phyloP scores from a whole-genome alignment of 2,888 invertebrate genomes.

The Miltochrista miniata region DNA sequence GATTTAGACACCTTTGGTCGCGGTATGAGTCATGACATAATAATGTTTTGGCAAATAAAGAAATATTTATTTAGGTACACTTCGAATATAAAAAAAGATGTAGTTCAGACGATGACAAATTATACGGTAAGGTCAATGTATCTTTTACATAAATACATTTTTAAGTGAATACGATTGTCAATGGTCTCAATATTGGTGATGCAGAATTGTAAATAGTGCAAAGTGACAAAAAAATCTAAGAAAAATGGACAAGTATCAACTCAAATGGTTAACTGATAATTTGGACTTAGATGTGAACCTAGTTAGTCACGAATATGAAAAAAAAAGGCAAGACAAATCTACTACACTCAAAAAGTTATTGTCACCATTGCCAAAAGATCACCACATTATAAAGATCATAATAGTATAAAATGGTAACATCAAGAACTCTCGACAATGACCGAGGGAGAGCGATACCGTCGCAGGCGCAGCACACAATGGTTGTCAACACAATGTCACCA shows the following conservation, averaged over 20 bases:
- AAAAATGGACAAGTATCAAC: neutral
- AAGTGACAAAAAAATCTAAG: too few relatives aligned
- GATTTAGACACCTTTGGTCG: constrained; percentile 27
- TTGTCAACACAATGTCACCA: constrained; percentile 65
- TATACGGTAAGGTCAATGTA: neutral
- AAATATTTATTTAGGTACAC: constrained; percentile 7
- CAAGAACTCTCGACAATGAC: constrained; percentile 42
- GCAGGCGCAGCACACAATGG: constrained; percentile 54
- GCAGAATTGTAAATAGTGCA: too few relatives aligned
- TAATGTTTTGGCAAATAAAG: constrained; percentile 24
- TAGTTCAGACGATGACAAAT: neutral
- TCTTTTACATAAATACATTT: too few relatives aligned
- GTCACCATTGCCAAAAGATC: neutral
- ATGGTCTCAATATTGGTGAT: too few relatives aligned
- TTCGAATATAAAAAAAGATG: neutral
- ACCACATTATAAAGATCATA: constrained; percentile 22
- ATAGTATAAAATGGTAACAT: constrained; percentile 25
- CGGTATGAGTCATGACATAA: constrained; percentile 19
- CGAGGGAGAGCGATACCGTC: constrained; percentile 35
- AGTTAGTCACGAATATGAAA: neutral
- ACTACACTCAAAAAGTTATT: constrained; percentile 12
- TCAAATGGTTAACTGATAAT: too few relatives aligned
- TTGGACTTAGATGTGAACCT: neutral
- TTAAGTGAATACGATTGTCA: too few relatives aligned
- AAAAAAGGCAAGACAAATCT: constrained; percentile 5